Percentiles rank a stretch among this genome's conserved stretches.
phyloP scores from a whole-genome alignment of 1,140 invertebrate genomes.

The Eriocheir sinensis region DNA sequence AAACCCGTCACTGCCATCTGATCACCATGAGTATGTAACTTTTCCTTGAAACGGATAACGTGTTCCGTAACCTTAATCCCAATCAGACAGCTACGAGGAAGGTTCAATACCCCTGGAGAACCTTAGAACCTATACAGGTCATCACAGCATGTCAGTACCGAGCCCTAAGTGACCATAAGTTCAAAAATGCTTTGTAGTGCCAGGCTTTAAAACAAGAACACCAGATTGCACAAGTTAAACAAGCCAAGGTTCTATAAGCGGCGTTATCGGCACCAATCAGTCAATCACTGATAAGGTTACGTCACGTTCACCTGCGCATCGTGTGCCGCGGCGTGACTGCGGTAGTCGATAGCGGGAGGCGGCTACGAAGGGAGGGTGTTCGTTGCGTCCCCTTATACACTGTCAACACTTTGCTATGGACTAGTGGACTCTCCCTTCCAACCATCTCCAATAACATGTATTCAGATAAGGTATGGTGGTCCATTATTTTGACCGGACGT shows the following conservation, averaged over 20 bases:
- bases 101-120: not conserved
- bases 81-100: too few species aligned
- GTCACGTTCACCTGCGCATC: not conserved
- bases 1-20: too few species aligned
- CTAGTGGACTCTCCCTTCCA: not conserved
- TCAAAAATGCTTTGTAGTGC: not conserved
- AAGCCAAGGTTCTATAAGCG: not conserved
- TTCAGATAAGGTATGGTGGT: not conserved
- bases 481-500: not conserved
- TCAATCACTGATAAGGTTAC: constrained; percentile 4
- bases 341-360: not conserved
- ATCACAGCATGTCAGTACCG: not conserved
- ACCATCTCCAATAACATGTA: not conserved
- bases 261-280: not conserved
- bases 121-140: not conserved
- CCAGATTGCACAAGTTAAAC: not conserved
- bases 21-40: too few species aligned
- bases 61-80: not conserved
- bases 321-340: not conserved
- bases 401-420: not conserved
- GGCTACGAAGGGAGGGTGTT: not conserved
- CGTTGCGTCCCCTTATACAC: not conserved
- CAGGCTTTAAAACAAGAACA: not conserved
- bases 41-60: too few species aligned
- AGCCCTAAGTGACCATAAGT: not conserved